Evolutionary conservation across 2,888 invertebrate genomes (phyloP), one percentile per base, ranked within the genome.

Genomic region (Macaria notata): DNA sequence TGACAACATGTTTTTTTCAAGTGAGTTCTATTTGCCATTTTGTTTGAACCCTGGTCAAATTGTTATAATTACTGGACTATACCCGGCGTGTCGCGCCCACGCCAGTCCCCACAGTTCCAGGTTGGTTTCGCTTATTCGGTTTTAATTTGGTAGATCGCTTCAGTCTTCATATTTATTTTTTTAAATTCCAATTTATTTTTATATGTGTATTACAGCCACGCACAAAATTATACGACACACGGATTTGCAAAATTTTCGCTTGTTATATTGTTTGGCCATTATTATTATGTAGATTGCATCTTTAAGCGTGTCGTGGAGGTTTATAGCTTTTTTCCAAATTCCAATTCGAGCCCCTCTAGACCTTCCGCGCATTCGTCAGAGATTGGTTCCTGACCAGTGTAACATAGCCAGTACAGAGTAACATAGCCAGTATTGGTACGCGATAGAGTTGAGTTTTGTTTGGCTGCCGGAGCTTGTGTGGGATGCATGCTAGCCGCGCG

Each of bases 151-250:
- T 88, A 88, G 88, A 75, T 72, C 66, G 88, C 88, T 88, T 88
- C 70, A 73, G 78, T 69, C 41, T 61, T 53, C 52, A 68, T 73
- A 58, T 81, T 77, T 84, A 79, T 84, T 77, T 64, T 82, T 76
- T 75, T 68, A 76, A 75, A 71, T 76, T 39, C 9, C 72, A 70
- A 73, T 76, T 78, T 78, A 72, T 72, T 79, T 78, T 75, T 81
- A 83, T 86, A 84, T 87, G 84, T 87, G 81, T 88, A 81, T 86
- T 85, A 74, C 80, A 83, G 84, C 85, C 83, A 75, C 69, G 81
- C 84, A 85, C 88, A 84, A 83, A 77, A 66, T 75, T 68, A 67
- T 83, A 83, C 73, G 64, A 79, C 83, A 84, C 79, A 76, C 73
- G 72, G 71, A 75, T 69, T 70, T 76, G 80, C 81, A 81, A 82